These are phyloP conservation scores for Blera fallax DNA, from an alignment of 2,888 invertebrate species.

Conservation along the genomic window DNA sequence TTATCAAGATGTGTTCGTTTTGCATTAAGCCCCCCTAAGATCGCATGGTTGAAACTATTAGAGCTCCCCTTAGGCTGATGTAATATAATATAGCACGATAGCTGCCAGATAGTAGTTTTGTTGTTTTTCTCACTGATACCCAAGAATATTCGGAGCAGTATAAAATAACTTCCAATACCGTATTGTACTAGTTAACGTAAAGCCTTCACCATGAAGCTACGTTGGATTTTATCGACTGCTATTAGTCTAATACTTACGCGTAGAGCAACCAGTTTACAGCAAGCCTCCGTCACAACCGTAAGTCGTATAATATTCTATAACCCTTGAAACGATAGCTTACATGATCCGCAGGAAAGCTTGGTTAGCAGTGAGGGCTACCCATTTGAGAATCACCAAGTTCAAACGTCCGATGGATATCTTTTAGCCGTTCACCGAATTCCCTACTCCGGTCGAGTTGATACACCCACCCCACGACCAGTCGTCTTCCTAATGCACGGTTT, in stretches of 20 bases:
- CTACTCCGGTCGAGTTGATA: constrained; percentile 74
- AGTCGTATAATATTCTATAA: too few species aligned
- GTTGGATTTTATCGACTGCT: not conserved
- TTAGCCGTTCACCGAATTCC: constrained; percentile 78
- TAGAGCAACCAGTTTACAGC: not conserved
- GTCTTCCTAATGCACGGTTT: constrained; percentile 77
- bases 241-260: constrained; percentile 1
- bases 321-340: too few species aligned
- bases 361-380: constrained; percentile 73
- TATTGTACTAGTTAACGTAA: not conserved
- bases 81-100: too few species aligned
- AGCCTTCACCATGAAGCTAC: constrained; percentile 25
- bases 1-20: too few species aligned
- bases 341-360: constrained; percentile 65
- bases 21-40: too few species aligned
- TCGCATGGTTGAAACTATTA: too few species aligned
- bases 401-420: constrained; percentile 79
- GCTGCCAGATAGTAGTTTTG: too few species aligned
- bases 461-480: constrained; percentile 72
- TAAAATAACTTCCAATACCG: constrained; percentile 3
- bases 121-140: too few species aligned
- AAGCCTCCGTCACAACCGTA: constrained; percentile 75
- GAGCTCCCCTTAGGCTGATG: too few species aligned
- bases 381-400: constrained; percentile 84
- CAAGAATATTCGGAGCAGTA: not conserved